Conservation (phyloP, 2,797 vertebrate genomes). For the Mycteria americana region DNA sequence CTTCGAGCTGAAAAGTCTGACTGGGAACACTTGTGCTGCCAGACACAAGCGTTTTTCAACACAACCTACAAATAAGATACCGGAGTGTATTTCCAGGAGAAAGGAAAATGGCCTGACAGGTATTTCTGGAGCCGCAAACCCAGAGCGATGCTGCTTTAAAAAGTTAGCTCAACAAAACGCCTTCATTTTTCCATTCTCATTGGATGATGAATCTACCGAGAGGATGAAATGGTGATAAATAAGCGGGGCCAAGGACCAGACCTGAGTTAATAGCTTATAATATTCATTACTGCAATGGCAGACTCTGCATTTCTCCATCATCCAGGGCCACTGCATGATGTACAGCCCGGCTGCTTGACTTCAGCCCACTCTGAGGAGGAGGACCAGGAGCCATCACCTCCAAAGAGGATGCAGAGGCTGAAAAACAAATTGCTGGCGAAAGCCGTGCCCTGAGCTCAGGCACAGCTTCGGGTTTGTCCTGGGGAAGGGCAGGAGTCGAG, state of each 20-base stretch:
- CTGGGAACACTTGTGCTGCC: slow-evolving; percentile 6
- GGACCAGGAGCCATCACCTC: neutral
- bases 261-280: neutral
- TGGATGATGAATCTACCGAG: rapidly evolving
- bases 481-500: neutral
- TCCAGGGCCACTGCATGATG: neutral
- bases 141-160: neutral
- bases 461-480: neutral
- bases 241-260: neutral
- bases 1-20: slow-evolving; percentile 27
- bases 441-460: neutral
- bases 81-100: rapidly evolving
- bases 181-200: neutral
- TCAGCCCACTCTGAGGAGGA: neutral
- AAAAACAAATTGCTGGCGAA: neutral
- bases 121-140: neutral
- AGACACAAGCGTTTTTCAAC: neutral
- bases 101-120: neutral
- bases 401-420: neutral
- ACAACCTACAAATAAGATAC: neutral
- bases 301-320: neutral
- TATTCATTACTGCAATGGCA: neutral
- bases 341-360: neutral
- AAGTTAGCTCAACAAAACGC: neutral
- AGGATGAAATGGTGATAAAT: neutral